These are phyloP conservation scores for Pharmacophagus antenor DNA, from an alignment of 2,888 invertebrate species.

Conservation along the genomic window DNA sequence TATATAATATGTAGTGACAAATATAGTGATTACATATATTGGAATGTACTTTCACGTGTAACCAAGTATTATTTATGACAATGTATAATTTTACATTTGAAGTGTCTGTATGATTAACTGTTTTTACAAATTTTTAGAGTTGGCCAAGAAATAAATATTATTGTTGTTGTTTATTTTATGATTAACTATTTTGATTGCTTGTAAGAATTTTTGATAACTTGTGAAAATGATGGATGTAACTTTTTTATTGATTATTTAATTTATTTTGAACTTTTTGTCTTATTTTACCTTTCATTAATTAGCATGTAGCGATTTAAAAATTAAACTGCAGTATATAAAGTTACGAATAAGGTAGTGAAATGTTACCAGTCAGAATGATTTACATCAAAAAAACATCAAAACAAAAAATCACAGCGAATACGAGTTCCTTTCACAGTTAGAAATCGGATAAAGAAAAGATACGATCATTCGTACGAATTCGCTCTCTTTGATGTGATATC, in stretches of 20 bases:
- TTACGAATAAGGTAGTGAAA: constrained; percentile 10
- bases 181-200: too few species aligned
- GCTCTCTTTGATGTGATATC: constrained; percentile 23
- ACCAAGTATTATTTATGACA: too few species aligned
- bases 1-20: too few species aligned
- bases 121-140: not conserved
- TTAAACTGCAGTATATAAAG: not conserved
- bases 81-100: not conserved
- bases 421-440: constrained; percentile 14
- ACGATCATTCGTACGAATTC: constrained; percentile 19
- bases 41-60: too few species aligned
- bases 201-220: not conserved
- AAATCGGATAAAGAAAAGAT: constrained; percentile 23
- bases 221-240: too few species aligned
- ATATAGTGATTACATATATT: too few species aligned
- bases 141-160: not conserved
- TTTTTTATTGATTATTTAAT: too few species aligned
- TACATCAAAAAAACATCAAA: constrained; percentile 11
- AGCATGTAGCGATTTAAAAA: not conserved
- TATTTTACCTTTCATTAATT: not conserved
- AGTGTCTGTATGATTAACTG: not conserved
- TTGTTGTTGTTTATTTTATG: not conserved
- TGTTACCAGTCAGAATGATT: constrained; percentile 7
- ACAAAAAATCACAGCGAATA: constrained; percentile 3
- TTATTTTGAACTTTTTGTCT: too few species aligned